Conservation (phyloP, 2,888 invertebrate species). For the Molorchus minor region DNA sequence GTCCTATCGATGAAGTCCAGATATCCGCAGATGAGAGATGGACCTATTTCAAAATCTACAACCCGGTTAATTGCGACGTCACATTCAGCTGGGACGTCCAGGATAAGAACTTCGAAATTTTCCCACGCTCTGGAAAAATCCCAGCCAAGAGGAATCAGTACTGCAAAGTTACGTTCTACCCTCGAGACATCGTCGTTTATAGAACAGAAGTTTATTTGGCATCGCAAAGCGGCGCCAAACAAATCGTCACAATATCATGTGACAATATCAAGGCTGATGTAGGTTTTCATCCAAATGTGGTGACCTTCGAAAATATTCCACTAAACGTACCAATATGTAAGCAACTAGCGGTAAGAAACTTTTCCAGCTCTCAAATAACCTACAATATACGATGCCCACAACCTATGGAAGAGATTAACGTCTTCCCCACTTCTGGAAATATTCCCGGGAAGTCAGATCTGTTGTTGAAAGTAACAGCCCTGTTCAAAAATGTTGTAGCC, state of each 20-base stretch:
- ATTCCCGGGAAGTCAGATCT: conserved; percentile 45
- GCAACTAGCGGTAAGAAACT: background rate
- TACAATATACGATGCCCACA: background rate
- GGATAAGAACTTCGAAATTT: conserved; percentile 61
- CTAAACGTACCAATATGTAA: background rate
- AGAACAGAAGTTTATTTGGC: conserved; percentile 53
- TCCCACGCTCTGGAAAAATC: conserved; percentile 66
- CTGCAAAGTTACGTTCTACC: conserved; percentile 60
- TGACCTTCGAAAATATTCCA: background rate
- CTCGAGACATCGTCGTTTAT: conserved; percentile 42
- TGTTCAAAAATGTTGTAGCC: conserved; percentile 34
- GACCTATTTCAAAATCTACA: conserved; percentile 64
- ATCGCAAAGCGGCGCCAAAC: conserved; percentile 54
- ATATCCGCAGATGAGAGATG: conserved; percentile 56
- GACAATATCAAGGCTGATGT: conserved; percentile 28
- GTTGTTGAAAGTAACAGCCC: conserved; percentile 44
- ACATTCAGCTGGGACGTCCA: conserved; percentile 66
- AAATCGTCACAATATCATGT: conserved; percentile 39
- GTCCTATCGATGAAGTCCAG: conserved; percentile 51
- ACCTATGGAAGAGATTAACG: conserved; percentile 37
- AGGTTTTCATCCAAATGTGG: background rate
- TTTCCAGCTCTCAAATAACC: background rate
- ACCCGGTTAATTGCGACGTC: conserved; percentile 66
- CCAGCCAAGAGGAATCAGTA: conserved; percentile 64
- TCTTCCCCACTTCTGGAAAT: conserved; percentile 46